Conservation (phyloP, 2,113 vertebrate genomes). For the Laticauda colubrina region DNA sequence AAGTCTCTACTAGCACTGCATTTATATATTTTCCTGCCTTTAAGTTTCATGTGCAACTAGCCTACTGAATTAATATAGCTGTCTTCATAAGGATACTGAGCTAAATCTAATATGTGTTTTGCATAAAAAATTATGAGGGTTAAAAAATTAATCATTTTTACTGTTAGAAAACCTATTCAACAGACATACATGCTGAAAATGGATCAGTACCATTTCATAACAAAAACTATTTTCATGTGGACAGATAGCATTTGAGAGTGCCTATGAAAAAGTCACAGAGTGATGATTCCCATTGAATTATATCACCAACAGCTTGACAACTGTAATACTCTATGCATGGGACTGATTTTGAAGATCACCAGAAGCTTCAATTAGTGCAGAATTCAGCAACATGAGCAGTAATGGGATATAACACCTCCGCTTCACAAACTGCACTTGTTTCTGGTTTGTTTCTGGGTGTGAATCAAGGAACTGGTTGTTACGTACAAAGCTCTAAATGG, state of each 20-base stretch:
- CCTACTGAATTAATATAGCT: slow-evolving; percentile 46
- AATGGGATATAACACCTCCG: neutral
- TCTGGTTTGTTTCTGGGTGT: neutral
- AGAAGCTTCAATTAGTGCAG: neutral
- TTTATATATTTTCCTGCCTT: slow-evolving; percentile 42
- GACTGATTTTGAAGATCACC: neutral
- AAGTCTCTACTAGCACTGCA: slow-evolving; percentile 36
- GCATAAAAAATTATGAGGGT: slow-evolving; percentile 3
- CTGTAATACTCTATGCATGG: neutral
- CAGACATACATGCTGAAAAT: neutral
- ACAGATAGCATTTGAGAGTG: neutral
- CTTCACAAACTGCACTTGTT: neutral
- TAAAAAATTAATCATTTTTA: neutral
- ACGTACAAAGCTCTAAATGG: neutral
- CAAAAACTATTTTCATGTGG: neutral
- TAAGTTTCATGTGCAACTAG: slow-evolving; percentile 50
- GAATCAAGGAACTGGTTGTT: neutral
- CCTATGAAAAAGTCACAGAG: neutral
- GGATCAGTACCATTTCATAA: neutral
- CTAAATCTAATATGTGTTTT: slow-evolving; percentile 34
- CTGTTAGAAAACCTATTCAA: neutral
- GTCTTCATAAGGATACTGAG: slow-evolving; percentile 38
- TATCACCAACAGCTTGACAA: neutral
- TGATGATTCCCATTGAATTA: neutral
- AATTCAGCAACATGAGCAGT: neutral